Percentiles rank a stretch among this genome's conserved stretches.
Conservation (phyloP, 2,888 invertebrate species). For the Eugnorisma glareosa region DNA sequence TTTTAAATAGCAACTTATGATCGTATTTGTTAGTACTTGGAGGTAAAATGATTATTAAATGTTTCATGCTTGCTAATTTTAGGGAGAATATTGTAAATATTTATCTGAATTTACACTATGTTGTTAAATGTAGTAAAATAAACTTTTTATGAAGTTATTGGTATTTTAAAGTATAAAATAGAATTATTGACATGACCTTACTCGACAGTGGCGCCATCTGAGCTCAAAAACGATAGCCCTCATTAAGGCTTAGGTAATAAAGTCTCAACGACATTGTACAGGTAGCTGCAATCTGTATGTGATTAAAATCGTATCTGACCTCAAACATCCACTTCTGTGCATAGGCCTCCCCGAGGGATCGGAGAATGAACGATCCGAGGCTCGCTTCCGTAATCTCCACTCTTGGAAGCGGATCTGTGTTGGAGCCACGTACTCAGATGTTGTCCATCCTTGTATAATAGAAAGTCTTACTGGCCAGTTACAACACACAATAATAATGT, state of each 20-base stretch:
- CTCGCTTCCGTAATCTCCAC: constrained; percentile 45
- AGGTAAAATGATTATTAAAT: no score
- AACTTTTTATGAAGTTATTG: no score
- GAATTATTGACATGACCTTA: no score
- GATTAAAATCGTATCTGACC: constrained; percentile 40
- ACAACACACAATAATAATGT: not conserved
- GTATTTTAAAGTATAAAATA: no score
- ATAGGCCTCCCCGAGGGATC: constrained; percentile 22
- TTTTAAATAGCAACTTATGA: no score
- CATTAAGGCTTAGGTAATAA: constrained; percentile 23
- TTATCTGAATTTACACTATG: no score
- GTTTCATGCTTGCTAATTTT: no score
- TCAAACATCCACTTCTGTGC: constrained; percentile 27
- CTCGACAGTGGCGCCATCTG: no score
- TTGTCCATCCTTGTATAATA: not conserved
- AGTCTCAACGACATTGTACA: not conserved
- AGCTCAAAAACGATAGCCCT: no score
- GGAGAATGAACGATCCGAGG: constrained; percentile 19
- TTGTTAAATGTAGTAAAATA: no score
- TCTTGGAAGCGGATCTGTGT: constrained; percentile 16
- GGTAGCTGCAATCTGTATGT: constrained; percentile 35
- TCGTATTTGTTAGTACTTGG: no score
- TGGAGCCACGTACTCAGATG: not conserved
- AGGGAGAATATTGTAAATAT: no score
- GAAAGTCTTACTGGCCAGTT: not conserved